A percentile compares a stretch with the other conserved stretches of the same genome.
Evolutionary conservation across 2,113 vertebrate genomes (phyloP).

Genomic region (Nycticryphes semicollaris): DNA sequence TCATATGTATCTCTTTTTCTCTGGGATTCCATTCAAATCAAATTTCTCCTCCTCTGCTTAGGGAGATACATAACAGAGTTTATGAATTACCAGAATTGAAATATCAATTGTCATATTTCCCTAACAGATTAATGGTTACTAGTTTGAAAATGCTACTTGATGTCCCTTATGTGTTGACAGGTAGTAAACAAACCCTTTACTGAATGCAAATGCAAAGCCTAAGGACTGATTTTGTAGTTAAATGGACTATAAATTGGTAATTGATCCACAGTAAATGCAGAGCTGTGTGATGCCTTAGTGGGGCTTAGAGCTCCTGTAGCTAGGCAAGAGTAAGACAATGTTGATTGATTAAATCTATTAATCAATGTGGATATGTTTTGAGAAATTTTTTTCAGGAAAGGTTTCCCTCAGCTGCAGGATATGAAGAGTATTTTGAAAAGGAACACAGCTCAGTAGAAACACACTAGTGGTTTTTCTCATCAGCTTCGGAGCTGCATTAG

Average conservation of each 20-base stretch:
- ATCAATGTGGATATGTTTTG: not conserved
- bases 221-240: not conserved
- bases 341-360: not conserved
- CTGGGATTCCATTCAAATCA: not conserved
- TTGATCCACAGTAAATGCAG: not conserved
- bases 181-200: not conserved
- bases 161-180: not conserved
- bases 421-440: not conserved
- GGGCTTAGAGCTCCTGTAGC: not conserved
- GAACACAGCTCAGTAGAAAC: not conserved
- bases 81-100: conserved; percentile 2
- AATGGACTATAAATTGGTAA: not conserved
- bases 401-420: not conserved
- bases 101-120: not conserved
- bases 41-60: not conserved
- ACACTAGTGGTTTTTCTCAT: not conserved
- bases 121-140: not conserved
- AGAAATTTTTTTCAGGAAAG: not conserved
- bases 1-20: not conserved
- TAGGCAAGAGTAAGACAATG: not conserved
- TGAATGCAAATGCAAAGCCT: not conserved
- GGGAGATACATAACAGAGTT: not conserved
- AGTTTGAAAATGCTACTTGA: not conserved
- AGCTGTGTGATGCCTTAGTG: not conserved
- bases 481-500: not conserved